Base-by-base conservation (phyloP, 2,888 invertebrate genomes). In the Callinectes sapidus region DNA sequence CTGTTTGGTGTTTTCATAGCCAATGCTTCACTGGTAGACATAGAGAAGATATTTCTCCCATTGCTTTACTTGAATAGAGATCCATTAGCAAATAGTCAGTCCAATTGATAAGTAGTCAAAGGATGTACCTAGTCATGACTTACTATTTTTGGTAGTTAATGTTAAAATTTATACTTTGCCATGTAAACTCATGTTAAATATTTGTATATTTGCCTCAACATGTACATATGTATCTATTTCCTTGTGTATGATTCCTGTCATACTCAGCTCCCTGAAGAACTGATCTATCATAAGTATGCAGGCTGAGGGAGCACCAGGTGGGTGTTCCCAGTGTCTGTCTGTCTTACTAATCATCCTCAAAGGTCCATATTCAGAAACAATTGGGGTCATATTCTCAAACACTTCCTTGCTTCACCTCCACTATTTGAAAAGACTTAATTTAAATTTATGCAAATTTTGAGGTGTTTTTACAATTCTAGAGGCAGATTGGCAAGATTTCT, bases 201-300 rank as follows among this genome's bases (percentile, higher is more conserved):
- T 87, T 54, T 87, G 54, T 87, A 87, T 87, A 87, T 87, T 87
- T 87, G 54, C 54, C 42, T 87, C 14, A 54, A 87, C 28, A n/a
- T 87, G 54, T 87, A 87, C 54, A 87, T 87, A 87, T 87, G 54
- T 87, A 87, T 81, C 81, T 81, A 81, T 35, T 81, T 35, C 18
- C 81, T 81, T 81, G 10, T 81, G 32, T 81, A 81, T 16, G 14
- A 81, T 81, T 81, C 32, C 35, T 81, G 81, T 81, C 35, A 81
- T 81, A 35, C 81, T 16, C 16, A 35, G 81, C 32, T 32, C 81
- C 32, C 32, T 35, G 35, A 81, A 81, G 81, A 81, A 35, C 81
- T 81, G 81, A 35, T 81, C 81, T 81, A 32, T 35, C 18, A 35
- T 81, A 81, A 32, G 81, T 81, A 16, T 81, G 81, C 81, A 81